These are phyloP conservation scores for Pungitius pungitius DNA, from an alignment of 2,113 vertebrate species.

Conservation along the genomic window DNA sequence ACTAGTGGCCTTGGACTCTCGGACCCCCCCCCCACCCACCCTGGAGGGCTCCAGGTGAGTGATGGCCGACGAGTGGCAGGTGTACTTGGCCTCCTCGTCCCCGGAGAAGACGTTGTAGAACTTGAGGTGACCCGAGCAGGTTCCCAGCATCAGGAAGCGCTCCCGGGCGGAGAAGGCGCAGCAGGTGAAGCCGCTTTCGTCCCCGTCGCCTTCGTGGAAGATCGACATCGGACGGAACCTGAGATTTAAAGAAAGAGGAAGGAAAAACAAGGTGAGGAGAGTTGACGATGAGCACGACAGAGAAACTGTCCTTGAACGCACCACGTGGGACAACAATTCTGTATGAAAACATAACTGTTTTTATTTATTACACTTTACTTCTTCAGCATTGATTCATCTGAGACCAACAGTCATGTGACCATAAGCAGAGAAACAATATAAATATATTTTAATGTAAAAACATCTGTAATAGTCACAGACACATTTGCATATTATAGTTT, in stretches of 20 bases:
- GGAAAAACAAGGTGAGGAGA: neutral
- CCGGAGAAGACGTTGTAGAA: slow-evolving; percentile 94
- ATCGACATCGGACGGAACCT: slow-evolving; percentile 96
- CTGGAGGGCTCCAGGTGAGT: slow-evolving; percentile 94
- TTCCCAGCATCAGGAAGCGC: slow-evolving; percentile 94
- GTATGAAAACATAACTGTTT: no score
- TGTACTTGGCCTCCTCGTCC: slow-evolving; percentile 93
- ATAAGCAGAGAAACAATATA: no score
- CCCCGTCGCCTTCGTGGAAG: slow-evolving; percentile 92
- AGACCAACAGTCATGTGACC: no score
- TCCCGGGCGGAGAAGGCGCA: slow-evolving; percentile 94
- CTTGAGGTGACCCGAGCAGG: slow-evolving; percentile 92
- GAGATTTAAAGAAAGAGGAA: no score
- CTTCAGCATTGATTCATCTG: no score
- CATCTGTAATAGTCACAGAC: no score
- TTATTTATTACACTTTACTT: no score
- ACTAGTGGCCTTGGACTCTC: no score
- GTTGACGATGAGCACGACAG: no score
- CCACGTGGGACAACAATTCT: no score
- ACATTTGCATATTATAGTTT: no score
- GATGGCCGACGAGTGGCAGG: slow-evolving; percentile 93
- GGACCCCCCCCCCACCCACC: slow-evolving; percentile 73
- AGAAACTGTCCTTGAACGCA: neutral
- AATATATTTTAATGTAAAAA: no score
- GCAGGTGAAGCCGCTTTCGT: slow-evolving; percentile 94